Conservation (phyloP, 2,888 invertebrate genomes). For the Hirudinaria manillensis region DNA sequence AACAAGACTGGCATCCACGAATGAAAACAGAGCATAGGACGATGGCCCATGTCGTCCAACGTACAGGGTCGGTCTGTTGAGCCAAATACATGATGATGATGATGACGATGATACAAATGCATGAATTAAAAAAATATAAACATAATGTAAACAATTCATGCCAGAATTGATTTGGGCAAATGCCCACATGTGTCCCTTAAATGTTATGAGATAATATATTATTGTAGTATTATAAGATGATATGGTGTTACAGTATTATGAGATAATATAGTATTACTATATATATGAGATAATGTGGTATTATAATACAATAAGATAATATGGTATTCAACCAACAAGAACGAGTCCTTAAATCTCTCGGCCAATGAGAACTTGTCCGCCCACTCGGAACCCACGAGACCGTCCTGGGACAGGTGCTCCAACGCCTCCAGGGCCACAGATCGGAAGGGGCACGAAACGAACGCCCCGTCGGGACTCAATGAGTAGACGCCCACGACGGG, state of each 20-base stretch:
- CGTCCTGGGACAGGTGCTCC: constrained; percentile 48
- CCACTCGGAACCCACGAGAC: constrained; percentile 48
- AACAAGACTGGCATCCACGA: constrained; percentile 77
- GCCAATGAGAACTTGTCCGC: constrained; percentile 45
- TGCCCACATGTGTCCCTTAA: too few relatives aligned
- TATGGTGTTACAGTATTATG: too few relatives aligned
- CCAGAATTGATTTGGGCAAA: too few relatives aligned
- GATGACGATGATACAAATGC: background rate
- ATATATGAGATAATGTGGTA: too few relatives aligned
- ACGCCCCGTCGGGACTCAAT: constrained; percentile 56
- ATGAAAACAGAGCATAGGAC: constrained; percentile 81
- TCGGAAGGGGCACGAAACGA: constrained; percentile 78
- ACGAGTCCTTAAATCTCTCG: background rate
- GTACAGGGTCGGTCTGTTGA: constrained; percentile 60
- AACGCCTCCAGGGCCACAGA: constrained; percentile 81
- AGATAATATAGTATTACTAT: too few relatives aligned
- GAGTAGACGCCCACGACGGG: constrained; percentile 83
- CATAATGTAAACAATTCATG: too few relatives aligned
- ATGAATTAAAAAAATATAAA: too few relatives aligned
- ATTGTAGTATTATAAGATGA: too few relatives aligned
- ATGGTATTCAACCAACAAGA: background rate
- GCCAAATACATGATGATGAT: constrained; percentile 9
- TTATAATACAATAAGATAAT: too few relatives aligned
- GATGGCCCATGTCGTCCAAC: constrained; percentile 82
- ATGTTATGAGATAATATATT: too few relatives aligned